These are phyloP conservation scores for Microtus oregoni DNA, from an alignment of 2,113 vertebrate genomes.

Conservation along the genomic window DNA sequence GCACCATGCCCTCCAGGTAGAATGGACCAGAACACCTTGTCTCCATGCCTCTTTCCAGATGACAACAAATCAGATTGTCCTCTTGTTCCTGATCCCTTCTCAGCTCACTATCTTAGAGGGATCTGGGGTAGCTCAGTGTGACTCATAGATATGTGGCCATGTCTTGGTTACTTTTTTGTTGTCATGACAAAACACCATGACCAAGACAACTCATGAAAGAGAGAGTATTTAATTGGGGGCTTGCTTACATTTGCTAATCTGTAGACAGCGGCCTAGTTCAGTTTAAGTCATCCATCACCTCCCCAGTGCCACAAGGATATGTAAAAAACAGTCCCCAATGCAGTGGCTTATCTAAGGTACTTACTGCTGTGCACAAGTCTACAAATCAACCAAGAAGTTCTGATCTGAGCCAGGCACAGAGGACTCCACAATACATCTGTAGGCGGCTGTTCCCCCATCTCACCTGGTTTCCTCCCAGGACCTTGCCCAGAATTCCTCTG, in stretches of 20 bases:
- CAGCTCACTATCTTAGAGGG: fast-evolving
- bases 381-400: not conserved
- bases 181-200: not conserved
- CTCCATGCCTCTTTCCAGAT: not conserved
- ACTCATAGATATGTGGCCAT: not conserved
- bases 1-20: too few species aligned
- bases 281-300: fast-evolving
- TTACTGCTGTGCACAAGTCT: not conserved
- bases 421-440: not conserved
- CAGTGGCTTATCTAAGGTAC: not conserved
- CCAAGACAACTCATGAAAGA: not conserved
- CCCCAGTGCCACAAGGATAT: not conserved
- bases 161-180: not conserved
- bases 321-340: not conserved
- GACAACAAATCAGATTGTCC: not conserved
- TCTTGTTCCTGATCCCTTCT: not conserved
- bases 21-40: not conserved
- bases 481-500: fast-evolving
- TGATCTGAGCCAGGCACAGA: not conserved
- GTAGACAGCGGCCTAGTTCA: not conserved
- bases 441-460: not conserved
- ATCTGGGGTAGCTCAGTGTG: not conserved
- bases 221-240: not conserved
- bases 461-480: too few species aligned
- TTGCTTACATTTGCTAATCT: not conserved